Evolutionary conservation across 1,140 invertebrate genomes (phyloP).

Genomic region (Drosophila subpulchrella): DNA sequence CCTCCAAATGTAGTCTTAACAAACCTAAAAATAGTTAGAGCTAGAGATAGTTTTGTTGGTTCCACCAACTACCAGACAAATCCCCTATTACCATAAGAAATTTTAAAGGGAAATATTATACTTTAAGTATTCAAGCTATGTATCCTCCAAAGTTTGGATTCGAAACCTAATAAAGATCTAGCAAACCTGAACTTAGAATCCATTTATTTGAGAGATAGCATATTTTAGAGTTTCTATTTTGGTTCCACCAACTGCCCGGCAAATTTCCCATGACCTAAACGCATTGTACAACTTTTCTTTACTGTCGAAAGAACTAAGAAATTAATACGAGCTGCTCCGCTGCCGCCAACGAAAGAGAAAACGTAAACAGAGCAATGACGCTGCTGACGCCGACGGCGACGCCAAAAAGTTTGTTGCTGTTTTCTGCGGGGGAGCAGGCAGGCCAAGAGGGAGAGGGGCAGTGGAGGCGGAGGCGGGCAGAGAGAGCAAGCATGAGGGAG

Average conservation of each 20-base stretch:
- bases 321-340: slow-evolving; percentile 59
- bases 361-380: slow-evolving; percentile 60
- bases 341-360: slow-evolving; percentile 74
- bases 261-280: slow-evolving; percentile 25
- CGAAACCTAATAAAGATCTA: no score
- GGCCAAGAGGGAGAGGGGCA: background rate
- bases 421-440: slow-evolving; percentile 21
- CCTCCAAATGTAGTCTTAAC: no score
- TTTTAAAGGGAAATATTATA: no score
- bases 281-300: slow-evolving; percentile 41
- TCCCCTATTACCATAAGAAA: no score
- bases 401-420: slow-evolving; percentile 66
- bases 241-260: background rate
- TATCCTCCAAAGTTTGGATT: no score
- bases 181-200: background rate
- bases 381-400: slow-evolving; percentile 38
- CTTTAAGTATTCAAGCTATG: no score
- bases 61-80: no score
- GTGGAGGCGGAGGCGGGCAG: background rate
- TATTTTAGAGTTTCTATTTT: background rate
- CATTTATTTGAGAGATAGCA: background rate
- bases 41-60: no score
- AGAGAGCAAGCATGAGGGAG: slow-evolving; percentile 46
- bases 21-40: no score
- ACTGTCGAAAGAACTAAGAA: slow-evolving; percentile 45